Conservation (phyloP, 2,888 invertebrate genomes). For the Diaphora mendica region DNA sequence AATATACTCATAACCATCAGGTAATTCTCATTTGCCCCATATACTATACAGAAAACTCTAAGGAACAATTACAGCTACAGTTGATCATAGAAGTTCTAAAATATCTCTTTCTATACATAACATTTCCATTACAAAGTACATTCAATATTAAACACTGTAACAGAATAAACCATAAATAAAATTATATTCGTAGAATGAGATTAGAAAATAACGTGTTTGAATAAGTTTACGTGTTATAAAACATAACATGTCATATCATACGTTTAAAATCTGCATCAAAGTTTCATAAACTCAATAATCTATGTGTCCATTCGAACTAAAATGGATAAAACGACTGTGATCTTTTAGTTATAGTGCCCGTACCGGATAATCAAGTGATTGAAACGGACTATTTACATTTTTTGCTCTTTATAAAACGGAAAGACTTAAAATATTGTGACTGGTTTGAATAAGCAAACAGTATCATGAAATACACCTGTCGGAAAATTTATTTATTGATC, state of each 20-base stretch:
- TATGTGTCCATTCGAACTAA: neutral
- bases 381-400: conserved; percentile 16
- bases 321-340: neutral
- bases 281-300: conserved; percentile 1
- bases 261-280: conserved; percentile 31
- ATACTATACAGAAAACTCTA: neutral
- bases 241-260: conserved; percentile 21
- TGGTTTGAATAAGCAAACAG: conserved; percentile 8
- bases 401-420: conserved; percentile 27
- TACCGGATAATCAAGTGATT: conserved; percentile 10
- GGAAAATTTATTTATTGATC: conserved; percentile 10
- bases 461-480: conserved; percentile 8
- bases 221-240: conserved; percentile 29
- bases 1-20: too few relatives aligned
- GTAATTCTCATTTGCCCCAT: neutral
- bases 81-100: neutral
- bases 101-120: neutral
- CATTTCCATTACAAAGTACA: neutral
- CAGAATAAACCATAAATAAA: conserved; percentile 6
- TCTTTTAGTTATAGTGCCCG: neutral
- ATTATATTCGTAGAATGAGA: conserved; percentile 17
- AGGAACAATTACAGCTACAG: neutral
- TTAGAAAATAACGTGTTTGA: conserved; percentile 12
- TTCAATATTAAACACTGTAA: neutral
- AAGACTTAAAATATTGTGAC: conserved; percentile 19